Conservation (phyloP, 2,113 vertebrate genomes). For the Thermophis baileyi region DNA sequence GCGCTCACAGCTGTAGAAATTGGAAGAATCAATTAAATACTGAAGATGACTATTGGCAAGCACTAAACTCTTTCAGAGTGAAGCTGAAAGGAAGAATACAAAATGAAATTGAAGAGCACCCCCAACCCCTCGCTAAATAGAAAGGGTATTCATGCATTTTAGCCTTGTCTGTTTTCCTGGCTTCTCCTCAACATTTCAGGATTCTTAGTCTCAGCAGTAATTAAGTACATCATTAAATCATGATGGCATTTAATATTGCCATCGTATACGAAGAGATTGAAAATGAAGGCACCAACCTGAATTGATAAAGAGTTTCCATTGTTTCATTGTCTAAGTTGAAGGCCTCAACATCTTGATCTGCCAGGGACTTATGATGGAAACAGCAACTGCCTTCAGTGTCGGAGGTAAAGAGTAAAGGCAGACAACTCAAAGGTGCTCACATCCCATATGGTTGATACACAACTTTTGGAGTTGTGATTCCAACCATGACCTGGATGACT, state of each 20-base stretch:
- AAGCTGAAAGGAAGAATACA: neutral
- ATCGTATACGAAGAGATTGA: neutral
- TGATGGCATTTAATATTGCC: conserved; percentile 13
- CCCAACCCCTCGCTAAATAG: neutral
- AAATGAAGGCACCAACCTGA: neutral
- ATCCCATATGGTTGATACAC: neutral
- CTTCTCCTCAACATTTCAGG: conserved; percentile 21
- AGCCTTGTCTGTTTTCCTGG: conserved; percentile 20
- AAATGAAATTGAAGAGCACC: neutral
- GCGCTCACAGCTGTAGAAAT: conserved; percentile 46
- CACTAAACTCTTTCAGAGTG: conserved; percentile 48
- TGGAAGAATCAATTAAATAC: conserved; percentile 53
- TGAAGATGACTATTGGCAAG: conserved; percentile 47
- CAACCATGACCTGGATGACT: neutral
- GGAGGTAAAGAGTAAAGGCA: neutral
- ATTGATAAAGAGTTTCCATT: neutral
- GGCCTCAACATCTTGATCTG: neutral
- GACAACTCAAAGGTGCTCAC: neutral
- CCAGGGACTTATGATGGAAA: neutral
- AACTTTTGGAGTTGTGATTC: neutral
- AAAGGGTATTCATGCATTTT: conserved; percentile 14
- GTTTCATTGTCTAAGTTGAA: neutral
- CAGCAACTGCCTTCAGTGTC: neutral
- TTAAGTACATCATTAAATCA: conserved; percentile 36
- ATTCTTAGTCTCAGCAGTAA: conserved; percentile 15